phyloP scores from a whole-genome alignment of 2,888 invertebrate species.

The Brachypalpus laphriformis region DNA sequence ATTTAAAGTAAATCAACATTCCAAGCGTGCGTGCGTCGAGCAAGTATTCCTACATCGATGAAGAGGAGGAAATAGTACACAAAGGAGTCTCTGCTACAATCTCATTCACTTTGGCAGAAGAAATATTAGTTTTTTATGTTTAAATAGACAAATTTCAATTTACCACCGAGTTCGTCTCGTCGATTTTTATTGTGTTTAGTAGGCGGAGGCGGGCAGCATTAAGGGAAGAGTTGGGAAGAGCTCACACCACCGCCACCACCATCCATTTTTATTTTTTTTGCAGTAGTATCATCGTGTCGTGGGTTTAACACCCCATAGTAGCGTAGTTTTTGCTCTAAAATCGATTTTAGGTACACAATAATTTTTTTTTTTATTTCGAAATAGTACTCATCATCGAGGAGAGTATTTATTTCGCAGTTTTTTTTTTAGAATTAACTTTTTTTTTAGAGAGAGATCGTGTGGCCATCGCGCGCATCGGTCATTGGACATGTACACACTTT shows the following conservation, averaged over 20 bases:
- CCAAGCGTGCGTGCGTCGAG: slow-evolving; percentile 35
- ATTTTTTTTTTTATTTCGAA: slow-evolving; percentile 74
- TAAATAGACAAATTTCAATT: slow-evolving; percentile 75
- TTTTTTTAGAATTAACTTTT: slow-evolving; percentile 75
- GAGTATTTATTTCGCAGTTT: slow-evolving; percentile 64
- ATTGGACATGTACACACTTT: slow-evolving; percentile 83
- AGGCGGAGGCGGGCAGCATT: slow-evolving; percentile 2
- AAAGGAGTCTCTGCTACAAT: slow-evolving; percentile 5
- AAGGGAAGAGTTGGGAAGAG: slow-evolving; percentile 35
- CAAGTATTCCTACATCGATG: slow-evolving; percentile 36
- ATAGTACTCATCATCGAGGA: slow-evolving; percentile 65
- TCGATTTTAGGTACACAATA: slow-evolving; percentile 75
- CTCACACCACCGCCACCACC: slow-evolving; percentile 49
- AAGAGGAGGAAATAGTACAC: slow-evolving; percentile 1
- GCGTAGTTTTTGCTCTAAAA: slow-evolving; percentile 66
- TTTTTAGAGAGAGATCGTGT: slow-evolving; percentile 80
- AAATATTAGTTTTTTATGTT: slow-evolving; percentile 67
- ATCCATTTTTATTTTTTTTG: slow-evolving; percentile 17
- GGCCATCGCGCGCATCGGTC: slow-evolving; percentile 84
- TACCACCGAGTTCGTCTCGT: slow-evolving; percentile 77
- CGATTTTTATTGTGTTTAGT: slow-evolving; percentile 19
- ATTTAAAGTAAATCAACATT: slow-evolving; percentile 65
- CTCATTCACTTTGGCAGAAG: slow-evolving; percentile 70
- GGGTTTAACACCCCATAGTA: slow-evolving; percentile 26
- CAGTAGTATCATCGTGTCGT: slow-evolving; percentile 15